phyloP scores from a whole-genome alignment of 2,113 vertebrate genomes.

The Calyptommatus sinebrachiatus region DNA sequence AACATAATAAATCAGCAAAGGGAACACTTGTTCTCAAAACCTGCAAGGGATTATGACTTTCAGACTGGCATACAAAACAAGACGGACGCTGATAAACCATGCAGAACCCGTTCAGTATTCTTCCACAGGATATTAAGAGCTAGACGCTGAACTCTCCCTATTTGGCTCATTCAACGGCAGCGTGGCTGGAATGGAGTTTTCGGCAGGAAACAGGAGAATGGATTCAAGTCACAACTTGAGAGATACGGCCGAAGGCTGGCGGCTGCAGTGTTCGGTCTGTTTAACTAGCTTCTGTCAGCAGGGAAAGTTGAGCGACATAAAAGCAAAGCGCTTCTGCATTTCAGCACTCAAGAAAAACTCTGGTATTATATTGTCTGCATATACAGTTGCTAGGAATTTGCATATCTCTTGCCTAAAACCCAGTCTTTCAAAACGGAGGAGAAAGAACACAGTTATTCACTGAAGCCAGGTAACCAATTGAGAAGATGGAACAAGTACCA shows the following conservation, averaged over 20 bases:
- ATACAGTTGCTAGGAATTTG: neutral
- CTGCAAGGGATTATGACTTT: neutral
- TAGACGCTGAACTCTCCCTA: conserved; percentile 53
- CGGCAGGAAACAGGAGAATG: conserved; percentile 58
- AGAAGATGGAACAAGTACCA: neutral
- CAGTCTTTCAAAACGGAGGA: neutral
- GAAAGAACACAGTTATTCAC: neutral
- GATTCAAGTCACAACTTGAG: conserved; percentile 34
- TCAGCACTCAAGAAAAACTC: rapidly evolving
- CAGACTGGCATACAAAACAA: neutral
- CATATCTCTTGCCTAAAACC: neutral
- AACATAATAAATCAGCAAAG: no score
- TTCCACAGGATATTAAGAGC: conserved; percentile 56
- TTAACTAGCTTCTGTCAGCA: neutral
- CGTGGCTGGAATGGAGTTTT: conserved; percentile 44
- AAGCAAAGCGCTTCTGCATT: neutral
- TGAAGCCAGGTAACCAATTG: neutral
- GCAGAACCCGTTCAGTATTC: conserved; percentile 50
- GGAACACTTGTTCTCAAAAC: neutral
- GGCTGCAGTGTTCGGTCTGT: neutral
- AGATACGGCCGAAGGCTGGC: conserved; percentile 33
- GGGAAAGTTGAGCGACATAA: neutral
- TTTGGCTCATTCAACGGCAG: conserved; percentile 52
- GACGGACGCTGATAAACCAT: conserved; percentile 38
- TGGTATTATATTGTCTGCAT: rapidly evolving